These are phyloP conservation scores for Sicus ferrugineus DNA, from an alignment of 2,888 invertebrate genomes.

Conservation along the genomic window DNA sequence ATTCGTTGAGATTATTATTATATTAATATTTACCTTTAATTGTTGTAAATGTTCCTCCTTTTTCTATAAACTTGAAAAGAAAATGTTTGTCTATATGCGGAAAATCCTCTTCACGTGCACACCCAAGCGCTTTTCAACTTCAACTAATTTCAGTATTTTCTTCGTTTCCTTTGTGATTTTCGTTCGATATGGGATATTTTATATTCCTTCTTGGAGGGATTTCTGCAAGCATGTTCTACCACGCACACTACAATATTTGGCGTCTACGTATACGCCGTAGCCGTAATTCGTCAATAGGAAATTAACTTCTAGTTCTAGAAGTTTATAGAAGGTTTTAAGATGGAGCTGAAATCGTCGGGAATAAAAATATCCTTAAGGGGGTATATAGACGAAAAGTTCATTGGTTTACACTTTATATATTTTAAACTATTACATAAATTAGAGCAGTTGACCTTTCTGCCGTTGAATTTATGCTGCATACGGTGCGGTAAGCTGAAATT, in stretches of 20 bases:
- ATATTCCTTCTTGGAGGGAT: background rate
- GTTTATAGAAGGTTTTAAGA: slow-evolving; percentile 37
- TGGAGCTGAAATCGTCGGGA: slow-evolving; percentile 28
- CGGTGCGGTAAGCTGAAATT: no score
- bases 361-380: no score
- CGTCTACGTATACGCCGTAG: no score
- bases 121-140: slow-evolving; percentile 42
- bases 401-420: no score
- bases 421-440: no score
- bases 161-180: slow-evolving; percentile 22
- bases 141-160: slow-evolving; percentile 38
- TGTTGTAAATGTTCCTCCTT: slow-evolving; percentile 19
- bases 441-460: no score
- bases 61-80: no score
- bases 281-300: background rate
- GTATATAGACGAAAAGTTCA: no score
- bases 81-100: slow-evolving; percentile 32
- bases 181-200: slow-evolving; percentile 31
- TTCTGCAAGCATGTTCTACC: background rate
- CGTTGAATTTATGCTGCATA: no score
- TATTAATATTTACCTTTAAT: slow-evolving; percentile 37
- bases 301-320: slow-evolving; percentile 39
- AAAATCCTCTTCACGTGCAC: slow-evolving; percentile 40
- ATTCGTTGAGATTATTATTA: background rate
- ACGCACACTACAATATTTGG: background rate